Conservation (phyloP, 1,140 invertebrate genomes). For the Spodoptera frugiperda region DNA sequence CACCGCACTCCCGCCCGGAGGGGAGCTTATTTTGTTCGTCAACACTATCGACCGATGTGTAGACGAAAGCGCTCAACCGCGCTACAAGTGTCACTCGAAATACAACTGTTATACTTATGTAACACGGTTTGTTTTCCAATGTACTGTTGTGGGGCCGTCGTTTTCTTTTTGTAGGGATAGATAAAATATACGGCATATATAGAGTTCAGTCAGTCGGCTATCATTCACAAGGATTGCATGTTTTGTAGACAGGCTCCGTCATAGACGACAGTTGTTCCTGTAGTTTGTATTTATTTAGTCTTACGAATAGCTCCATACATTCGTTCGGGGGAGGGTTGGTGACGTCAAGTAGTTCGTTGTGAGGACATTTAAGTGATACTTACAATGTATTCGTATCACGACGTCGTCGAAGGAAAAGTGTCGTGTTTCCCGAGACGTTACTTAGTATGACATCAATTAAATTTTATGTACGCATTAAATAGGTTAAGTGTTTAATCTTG, state of each 20-base stretch:
- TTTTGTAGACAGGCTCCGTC: constrained; percentile 69
- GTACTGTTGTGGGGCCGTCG: constrained; percentile 56
- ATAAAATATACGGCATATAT: constrained; percentile 69
- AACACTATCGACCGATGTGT: constrained; percentile 83
- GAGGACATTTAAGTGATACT: constrained; percentile 40
- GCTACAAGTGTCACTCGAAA: constrained; percentile 74
- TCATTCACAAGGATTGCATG: constrained; percentile 75
- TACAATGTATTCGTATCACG: constrained; percentile 38
- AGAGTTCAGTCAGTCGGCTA: constrained; percentile 72
- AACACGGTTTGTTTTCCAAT: constrained; percentile 69
- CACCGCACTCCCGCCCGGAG: constrained; percentile 77
- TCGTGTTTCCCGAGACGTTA: constrained; percentile 21
- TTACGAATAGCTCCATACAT: constrained; percentile 55
- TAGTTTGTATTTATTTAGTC: constrained; percentile 71
- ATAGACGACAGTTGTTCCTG: constrained; percentile 66
- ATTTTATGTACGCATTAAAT: constrained; percentile 26
- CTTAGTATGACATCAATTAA: constrained; percentile 37
- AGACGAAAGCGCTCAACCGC: constrained; percentile 75
- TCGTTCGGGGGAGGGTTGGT: constrained; percentile 31
- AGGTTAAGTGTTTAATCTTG: constrained; percentile 23
- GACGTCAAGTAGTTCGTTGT: constrained; percentile 55
- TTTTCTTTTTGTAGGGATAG: constrained; percentile 68
- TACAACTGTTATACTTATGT: constrained; percentile 66
- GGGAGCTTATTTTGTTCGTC: constrained; percentile 85
- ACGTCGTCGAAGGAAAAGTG: constrained; percentile 23